Base-by-base conservation (phyloP, 2,113 vertebrate species). In the Phaethornis superciliosus region DNA sequence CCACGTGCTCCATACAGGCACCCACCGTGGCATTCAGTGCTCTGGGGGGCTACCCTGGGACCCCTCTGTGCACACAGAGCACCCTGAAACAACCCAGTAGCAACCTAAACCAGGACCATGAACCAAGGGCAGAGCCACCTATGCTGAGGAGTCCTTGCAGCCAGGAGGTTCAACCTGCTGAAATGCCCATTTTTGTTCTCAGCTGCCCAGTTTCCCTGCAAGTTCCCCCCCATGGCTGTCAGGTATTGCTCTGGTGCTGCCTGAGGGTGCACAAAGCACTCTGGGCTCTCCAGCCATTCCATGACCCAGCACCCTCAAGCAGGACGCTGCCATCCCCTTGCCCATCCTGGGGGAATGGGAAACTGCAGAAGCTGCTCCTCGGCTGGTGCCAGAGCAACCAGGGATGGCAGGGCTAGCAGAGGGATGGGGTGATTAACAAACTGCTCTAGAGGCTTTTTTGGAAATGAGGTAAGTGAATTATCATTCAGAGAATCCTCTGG, bases 251-350 rank as follows among this genome's bases (percentile, higher is more conserved):
- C 49, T 12, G 79, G 71, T 85, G 90, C 95, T 91, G 32, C 49
- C 9, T 0, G 0, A 74, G 64, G 46, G 27, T 44, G 87, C 76
- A 16, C 7, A 91, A 90, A 93, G 96, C 95, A 80, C 35, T 71
- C 56, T 23, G 85, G 72, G 94, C 90, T 85, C 42, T 28, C 59
- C 0, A 1, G 55, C 52, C 49, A 33, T 19, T 63, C 46, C 9
- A 5, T 23, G 70, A 11, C 28, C 90, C 87, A 75, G 93, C 93
- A 90, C 94, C 90, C 89, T 91, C 4, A 37, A 69, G 70, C 88
- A 63, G 51, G 81, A 90, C 65, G 81, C 87, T 95, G 91, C 91
- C 91, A 88, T 81, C 94, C 91, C 90, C 27, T 35, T 74, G 95
- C 90, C 94, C 83, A 55, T 54, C 85, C 76, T 17, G 33, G 90